phyloP scores from a whole-genome alignment of 2,888 invertebrate genomes.

The Mesodorylaimus sp. region DNA sequence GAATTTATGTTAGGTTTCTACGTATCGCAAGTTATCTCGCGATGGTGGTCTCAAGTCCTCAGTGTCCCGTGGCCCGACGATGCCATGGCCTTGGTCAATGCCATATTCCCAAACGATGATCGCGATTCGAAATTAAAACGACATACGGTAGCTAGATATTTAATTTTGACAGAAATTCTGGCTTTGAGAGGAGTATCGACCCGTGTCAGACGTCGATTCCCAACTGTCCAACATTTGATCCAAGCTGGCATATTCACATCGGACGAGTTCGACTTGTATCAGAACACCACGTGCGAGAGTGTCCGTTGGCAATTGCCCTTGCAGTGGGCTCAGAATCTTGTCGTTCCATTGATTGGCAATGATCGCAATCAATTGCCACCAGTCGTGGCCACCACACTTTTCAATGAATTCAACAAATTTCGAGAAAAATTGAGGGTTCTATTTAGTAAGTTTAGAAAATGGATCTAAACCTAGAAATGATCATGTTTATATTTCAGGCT shows the following conservation, averaged over 20 bases:
- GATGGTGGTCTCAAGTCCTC: background rate
- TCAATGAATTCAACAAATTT: slow-evolving; percentile 8
- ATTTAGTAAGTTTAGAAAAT: too few relatives aligned
- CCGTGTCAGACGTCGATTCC: slow-evolving; percentile 43
- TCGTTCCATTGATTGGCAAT: background rate
- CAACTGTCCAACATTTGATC: slow-evolving; percentile 40
- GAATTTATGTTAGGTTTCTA: slow-evolving; percentile 1
- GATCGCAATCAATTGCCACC: too few relatives aligned
- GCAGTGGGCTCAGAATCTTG: background rate
- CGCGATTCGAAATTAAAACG: background rate
- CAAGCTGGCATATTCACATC: background rate
- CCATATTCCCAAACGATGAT: too few relatives aligned
- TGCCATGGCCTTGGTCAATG: background rate
- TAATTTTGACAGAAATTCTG: slow-evolving; percentile 36
- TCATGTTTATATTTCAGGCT: slow-evolving; percentile 24
- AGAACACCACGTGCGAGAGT: background rate
- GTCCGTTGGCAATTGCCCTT: background rate
- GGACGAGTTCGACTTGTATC: background rate
- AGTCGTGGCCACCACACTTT: background rate
- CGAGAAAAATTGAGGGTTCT: slow-evolving; percentile 14
- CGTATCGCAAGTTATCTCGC: background rate
- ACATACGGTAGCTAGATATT: slow-evolving; percentile 12
- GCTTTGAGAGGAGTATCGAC: slow-evolving; percentile 45
- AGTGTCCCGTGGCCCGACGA: background rate
- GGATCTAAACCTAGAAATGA: too few relatives aligned